Evolutionary conservation across 1,140 invertebrate species (phyloP), one percentile per base, ranked within the genome.

Genomic region (Dendrolimus kikuchii): DNA sequence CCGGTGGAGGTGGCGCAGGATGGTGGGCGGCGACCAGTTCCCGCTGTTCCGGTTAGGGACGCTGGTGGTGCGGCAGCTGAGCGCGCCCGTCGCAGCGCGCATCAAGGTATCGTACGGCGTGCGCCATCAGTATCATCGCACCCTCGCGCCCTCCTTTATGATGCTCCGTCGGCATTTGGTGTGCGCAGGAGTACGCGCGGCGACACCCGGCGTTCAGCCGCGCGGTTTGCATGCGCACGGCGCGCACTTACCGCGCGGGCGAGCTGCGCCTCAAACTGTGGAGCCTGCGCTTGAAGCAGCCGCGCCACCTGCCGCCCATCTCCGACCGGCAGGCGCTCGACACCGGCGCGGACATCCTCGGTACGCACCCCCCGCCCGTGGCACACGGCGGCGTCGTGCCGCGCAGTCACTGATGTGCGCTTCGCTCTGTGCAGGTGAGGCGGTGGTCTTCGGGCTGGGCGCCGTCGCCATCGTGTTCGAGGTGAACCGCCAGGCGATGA

Each of bases 21-120:
- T 23, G 23, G 23, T 46, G 45, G 45, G 7, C 7, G 7, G 7
- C 7, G 54, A 64, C 38, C 53, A 60, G 43, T 71, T 71, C 46
- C 68, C 68, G 8, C 57, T 68, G 60, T 71, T 71, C 53, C 60
- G 60, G 42, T 55, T 71, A 48, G 68, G 55, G 41, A 68, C 66
- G 49, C 58, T 67, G 55, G 49, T 74, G 47, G 68, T 66, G 39
- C 64, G 71, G 5, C 71, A 71, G 60, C 49, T 70, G 7, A 71
- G 66, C 54, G 62, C 62, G 6, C 71, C 71, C 3, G n/a, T 71
- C 46, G 66, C 71, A 0, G 23, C 51, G 3, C 50, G 57, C 23
- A 62, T 73, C 41, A 73, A 72, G n/a, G n/a, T n/a, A n/a, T n/a
- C n/a, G n/a, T n/a, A n/a, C n/a, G n/a, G n/a, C n/a, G n/a, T n/a